Conservation (phyloP, 2,888 invertebrate genomes). For the Melinaea menophilus region DNA sequence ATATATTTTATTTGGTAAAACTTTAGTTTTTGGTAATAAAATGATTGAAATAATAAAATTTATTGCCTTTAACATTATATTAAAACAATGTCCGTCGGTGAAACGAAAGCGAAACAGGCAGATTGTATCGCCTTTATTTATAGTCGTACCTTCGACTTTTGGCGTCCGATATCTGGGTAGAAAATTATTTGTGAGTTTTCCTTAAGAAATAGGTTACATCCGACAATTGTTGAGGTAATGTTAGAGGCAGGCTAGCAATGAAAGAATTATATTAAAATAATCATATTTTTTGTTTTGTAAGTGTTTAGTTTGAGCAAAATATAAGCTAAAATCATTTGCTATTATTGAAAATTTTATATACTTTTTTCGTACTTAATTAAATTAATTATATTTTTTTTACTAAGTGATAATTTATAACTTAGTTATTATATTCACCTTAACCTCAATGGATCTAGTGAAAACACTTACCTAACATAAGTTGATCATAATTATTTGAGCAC, state of each 20-base stretch:
- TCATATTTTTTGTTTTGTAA: no score
- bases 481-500: slow-evolving; percentile 13
- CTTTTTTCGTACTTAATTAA: no score
- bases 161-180: slow-evolving; percentile 18
- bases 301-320: no score
- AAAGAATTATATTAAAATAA: no score
- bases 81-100: slow-evolving; percentile 25
- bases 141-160: slow-evolving; percentile 21
- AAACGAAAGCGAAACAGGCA: slow-evolving; percentile 30
- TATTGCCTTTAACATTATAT: slow-evolving; percentile 18
- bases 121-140: slow-evolving; percentile 29
- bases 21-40: slow-evolving; percentile 17
- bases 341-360: no score
- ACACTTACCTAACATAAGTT: neutral
- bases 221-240: neutral
- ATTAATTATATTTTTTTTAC: no score
- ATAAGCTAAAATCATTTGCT: no score
- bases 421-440: no score
- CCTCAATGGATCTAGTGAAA: no score
- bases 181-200: slow-evolving; percentile 10
- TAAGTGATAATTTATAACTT: no score
- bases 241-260: no score
- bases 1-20: no score
- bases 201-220: neutral
- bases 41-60: slow-evolving; percentile 21